phyloP scores from a whole-genome alignment of 2,113 vertebrate genomes.

The Ciconia boyciana region DNA sequence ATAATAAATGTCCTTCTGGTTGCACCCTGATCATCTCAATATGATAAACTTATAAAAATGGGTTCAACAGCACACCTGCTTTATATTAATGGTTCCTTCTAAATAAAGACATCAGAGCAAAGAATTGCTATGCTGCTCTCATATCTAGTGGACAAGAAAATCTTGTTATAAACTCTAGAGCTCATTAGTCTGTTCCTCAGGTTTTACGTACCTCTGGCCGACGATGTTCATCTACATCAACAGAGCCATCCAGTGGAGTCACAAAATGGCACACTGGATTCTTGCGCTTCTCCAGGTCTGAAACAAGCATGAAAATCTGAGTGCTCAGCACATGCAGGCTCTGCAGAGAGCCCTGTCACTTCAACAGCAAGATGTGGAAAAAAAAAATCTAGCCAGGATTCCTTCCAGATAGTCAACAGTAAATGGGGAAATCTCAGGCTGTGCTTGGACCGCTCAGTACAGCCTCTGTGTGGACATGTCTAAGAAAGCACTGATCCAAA shows the following conservation, averaged over 20 bases:
- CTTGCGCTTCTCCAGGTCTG: slow-evolving; percentile 93
- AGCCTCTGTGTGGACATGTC: background rate
- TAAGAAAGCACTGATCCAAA: background rate
- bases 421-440: background rate
- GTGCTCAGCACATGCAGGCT: background rate
- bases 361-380: background rate
- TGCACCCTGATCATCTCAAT: background rate
- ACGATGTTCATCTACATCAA: slow-evolving; percentile 86
- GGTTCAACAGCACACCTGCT: background rate
- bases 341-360: background rate
- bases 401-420: background rate
- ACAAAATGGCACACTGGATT: slow-evolving; percentile 97
- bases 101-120: background rate
- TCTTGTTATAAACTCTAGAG: background rate
- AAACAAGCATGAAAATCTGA: background rate
- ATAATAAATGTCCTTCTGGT: background rate
- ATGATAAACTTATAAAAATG: background rate
- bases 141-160: background rate
- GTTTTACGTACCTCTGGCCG: slow-evolving; percentile 81
- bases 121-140: background rate
- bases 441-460: background rate
- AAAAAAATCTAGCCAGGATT: background rate
- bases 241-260: slow-evolving; percentile 89
- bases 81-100: background rate
- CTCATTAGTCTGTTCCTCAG: background rate